Conservation (phyloP, 2,113 vertebrate genomes). For the Artemisiospiza belli region DNA sequence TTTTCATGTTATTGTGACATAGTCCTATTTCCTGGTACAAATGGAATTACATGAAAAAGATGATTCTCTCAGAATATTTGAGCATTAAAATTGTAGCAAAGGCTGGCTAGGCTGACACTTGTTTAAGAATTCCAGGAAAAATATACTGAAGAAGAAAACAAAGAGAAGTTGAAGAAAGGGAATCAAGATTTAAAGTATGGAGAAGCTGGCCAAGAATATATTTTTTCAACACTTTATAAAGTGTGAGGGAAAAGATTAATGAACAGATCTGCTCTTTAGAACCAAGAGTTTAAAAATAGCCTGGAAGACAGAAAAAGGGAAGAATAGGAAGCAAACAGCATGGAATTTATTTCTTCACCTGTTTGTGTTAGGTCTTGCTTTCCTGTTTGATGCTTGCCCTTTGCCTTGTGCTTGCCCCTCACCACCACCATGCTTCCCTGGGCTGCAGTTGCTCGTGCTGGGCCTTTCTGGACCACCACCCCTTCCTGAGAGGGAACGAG, state of each 20-base stretch:
- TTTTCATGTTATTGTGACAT: background rate
- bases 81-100: background rate
- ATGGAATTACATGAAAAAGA: background rate
- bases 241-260: background rate
- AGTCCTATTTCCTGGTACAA: background rate
- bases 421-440: background rate
- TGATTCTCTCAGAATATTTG: background rate
- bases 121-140: background rate
- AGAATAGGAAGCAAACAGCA: background rate
- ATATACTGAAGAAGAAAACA: background rate
- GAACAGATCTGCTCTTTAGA: background rate
- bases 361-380: background rate
- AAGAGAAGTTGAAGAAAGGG: background rate
- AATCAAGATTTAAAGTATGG: background rate
- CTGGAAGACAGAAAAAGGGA: background rate
- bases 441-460: background rate
- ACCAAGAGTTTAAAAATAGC: background rate
- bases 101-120: background rate
- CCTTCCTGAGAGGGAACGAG: background rate
- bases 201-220: background rate
- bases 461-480: background rate
- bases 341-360: background rate
- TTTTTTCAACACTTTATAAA: background rate
- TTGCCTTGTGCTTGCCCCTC: background rate
- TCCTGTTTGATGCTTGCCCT: background rate